Evolutionary conservation across 2,888 invertebrate genomes (phyloP), one percentile per base, ranked within the genome.

Genomic region (Aplocera efformata): DNA sequence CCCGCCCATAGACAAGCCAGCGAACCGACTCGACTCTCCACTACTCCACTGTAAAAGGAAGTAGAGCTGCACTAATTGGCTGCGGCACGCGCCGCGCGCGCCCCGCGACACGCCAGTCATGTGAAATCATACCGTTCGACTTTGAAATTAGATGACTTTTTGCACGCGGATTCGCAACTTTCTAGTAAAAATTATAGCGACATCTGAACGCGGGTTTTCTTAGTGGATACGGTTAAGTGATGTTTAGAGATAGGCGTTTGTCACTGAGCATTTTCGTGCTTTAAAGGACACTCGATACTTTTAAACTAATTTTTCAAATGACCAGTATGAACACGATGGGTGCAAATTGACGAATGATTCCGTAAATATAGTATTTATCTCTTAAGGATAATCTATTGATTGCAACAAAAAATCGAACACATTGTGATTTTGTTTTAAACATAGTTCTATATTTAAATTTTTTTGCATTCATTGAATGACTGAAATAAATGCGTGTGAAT

Each of bases 61-160:
- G 78, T 86, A 79, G 85, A 88, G 85, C 86, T 80, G 76, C 82
- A 85, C 88, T 86, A 88, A 88, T 88, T 86, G 84, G 83, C 77
- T 50, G 58, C 63, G 82, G 85, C 85, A 85, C 84, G 84, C 85
- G 85, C 83, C 79, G 78, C 71, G 74, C 76, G 72, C 72, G 73
- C 77, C 58, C 64, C 70, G 66, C 75, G 72, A 77, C 80, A 75
- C 78, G 80, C 79, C 70, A 79, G 72, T 79, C 75, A 79, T 83
- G 83, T 83, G 83, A 85, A 85, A 86, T 85, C 81, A 76, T 72
- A 68, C 69, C 67, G 64, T 71, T 73, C 72, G 64, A 69, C 70
- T 77, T 76, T 75, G 71, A 76, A 79, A 79, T 78, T 69, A 68
- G 70, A 69, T 65, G 68, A 74, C 68, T 79, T 79, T 80, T 80